phyloP scores from a whole-genome alignment of 2,113 vertebrate genomes.

The Anthoscopus minutus region DNA sequence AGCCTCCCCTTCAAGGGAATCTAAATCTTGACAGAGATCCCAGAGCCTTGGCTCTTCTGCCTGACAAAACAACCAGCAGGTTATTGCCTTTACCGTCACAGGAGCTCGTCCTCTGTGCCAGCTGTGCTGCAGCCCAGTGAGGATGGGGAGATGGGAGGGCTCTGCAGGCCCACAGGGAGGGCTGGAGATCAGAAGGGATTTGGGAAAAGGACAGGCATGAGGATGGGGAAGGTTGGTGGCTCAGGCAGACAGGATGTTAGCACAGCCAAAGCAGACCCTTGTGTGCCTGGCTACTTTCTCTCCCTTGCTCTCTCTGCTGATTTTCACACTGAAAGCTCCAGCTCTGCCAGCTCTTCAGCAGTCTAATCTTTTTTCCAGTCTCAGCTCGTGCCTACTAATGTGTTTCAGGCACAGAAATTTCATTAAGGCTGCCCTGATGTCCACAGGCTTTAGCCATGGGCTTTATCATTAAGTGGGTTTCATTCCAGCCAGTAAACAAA shows the following conservation, averaged over 20 bases:
- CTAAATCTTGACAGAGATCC: not conserved
- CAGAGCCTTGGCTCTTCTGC: not conserved
- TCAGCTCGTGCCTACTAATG: constrained; percentile 68
- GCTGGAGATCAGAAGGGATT: not conserved
- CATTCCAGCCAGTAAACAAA: constrained; percentile 61
- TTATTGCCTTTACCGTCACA: not conserved
- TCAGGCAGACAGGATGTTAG: not conserved
- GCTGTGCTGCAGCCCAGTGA: not conserved
- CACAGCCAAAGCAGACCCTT: not conserved
- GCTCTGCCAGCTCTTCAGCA: constrained; percentile 64
- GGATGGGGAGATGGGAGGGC: not conserved
- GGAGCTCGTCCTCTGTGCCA: not conserved
- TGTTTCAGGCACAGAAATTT: constrained; percentile 72
- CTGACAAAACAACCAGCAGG: not conserved
- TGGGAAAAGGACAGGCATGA: not conserved
- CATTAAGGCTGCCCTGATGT: constrained; percentile 67
- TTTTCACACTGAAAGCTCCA: constrained; percentile 29
- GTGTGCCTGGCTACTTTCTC: not conserved
- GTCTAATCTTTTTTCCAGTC: constrained; percentile 66
- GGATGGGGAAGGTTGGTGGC: not conserved
- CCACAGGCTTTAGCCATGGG: constrained; percentile 60
- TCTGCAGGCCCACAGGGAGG: not conserved
- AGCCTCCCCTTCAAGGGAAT: not conserved
- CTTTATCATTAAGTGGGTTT: constrained; percentile 59
- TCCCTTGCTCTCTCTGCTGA: constrained; percentile 33